These are phyloP conservation scores for Ancistrus triradiatus DNA, from an alignment of 2,113 vertebrate species.

Conservation along the genomic window DNA sequence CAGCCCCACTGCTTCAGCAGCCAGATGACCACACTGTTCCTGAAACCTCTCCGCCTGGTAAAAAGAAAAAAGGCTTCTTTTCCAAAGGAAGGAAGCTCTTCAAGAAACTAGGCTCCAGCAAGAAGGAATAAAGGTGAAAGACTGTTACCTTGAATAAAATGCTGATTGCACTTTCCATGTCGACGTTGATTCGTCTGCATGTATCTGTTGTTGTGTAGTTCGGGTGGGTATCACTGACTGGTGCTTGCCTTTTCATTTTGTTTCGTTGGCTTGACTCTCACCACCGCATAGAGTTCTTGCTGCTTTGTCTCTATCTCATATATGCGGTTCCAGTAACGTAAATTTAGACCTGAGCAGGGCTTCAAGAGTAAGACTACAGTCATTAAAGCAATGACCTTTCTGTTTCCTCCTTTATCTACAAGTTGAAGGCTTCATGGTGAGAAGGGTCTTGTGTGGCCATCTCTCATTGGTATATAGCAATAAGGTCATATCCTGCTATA, in stretches of 20 bases:
- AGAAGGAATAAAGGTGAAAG: slow-evolving; percentile 71
- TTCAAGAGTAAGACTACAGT: too few species aligned
- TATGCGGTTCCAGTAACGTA: too few species aligned
- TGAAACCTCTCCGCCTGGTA: slow-evolving; percentile 55
- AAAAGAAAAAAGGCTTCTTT: slow-evolving; percentile 84
- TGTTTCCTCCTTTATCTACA: too few species aligned
- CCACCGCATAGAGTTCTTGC: too few species aligned
- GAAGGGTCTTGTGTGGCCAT: too few species aligned
- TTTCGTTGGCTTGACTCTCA: too few species aligned
- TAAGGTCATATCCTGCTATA: too few species aligned
- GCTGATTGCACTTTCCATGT: slow-evolving; percentile 38
- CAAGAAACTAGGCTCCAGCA: slow-evolving; percentile 82
- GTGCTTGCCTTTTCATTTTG: not conserved
- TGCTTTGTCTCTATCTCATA: too few species aligned
- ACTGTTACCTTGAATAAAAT: slow-evolving; percentile 11
- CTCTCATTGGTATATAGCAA: too few species aligned
- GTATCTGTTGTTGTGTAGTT: not conserved
- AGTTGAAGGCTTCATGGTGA: too few species aligned
- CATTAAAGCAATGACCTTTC: too few species aligned
- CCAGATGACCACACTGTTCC: slow-evolving; percentile 37
- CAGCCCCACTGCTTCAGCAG: slow-evolving; percentile 7
- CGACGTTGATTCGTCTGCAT: not conserved
- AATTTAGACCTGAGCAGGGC: too few species aligned
- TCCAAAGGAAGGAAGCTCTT: slow-evolving; percentile 87
- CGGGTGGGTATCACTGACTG: not conserved